phyloP scores from a whole-genome alignment of 2,113 vertebrate species.

The Asarcornis scutulata region DNA sequence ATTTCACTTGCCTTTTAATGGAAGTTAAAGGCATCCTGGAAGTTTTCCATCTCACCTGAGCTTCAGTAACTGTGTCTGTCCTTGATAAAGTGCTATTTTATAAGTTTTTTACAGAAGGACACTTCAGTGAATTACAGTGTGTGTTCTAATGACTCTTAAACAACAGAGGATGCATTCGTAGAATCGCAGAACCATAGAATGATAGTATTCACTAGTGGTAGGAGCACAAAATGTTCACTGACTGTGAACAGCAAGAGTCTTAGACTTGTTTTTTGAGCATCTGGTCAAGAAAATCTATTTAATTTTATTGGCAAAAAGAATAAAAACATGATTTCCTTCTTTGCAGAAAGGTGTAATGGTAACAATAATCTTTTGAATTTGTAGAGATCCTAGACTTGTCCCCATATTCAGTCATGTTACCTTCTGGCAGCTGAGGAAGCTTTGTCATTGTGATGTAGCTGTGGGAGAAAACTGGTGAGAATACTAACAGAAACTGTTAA shows the following conservation, averaged over 20 bases:
- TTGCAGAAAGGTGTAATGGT: background rate
- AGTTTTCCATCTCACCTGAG: constrained; percentile 5
- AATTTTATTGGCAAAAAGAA: background rate
- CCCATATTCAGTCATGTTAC: background rate
- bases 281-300: background rate
- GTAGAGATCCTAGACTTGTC: background rate
- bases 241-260: background rate
- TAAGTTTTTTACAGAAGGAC: background rate
- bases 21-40: background rate
- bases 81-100: constrained; percentile 12
- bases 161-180: background rate
- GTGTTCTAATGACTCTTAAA: background rate
- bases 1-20: constrained; percentile 21
- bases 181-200: no score
- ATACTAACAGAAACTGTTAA: background rate
- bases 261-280: background rate
- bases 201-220: background rate
- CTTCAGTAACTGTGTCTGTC: constrained; percentile 10
- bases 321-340: background rate
- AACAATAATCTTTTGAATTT: background rate
- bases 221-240: background rate
- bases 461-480: background rate
- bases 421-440: background rate
- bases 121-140: constrained; percentile 5
- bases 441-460: background rate